phyloP scores from a whole-genome alignment of 2,113 vertebrate genomes.

The Anarrhichthys ocellatus region DNA sequence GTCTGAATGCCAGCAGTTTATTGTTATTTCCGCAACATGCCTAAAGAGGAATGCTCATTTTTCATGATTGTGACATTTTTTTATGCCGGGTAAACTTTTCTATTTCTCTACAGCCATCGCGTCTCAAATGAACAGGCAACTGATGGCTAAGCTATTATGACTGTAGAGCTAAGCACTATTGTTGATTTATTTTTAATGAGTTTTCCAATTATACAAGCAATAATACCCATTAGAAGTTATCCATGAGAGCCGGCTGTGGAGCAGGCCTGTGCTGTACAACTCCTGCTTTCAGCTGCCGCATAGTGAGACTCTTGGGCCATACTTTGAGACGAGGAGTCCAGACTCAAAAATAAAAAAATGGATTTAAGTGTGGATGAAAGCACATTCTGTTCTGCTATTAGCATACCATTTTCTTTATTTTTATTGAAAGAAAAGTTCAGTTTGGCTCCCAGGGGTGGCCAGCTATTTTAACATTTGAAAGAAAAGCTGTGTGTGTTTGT shows the following conservation, averaged over 20 bases:
- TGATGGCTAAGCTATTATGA: constrained; percentile 74
- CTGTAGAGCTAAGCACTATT: constrained; percentile 74
- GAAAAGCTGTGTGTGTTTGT: constrained; percentile 19
- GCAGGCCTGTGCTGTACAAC: constrained; percentile 12
- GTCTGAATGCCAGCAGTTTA: constrained; percentile 16
- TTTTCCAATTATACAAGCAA: constrained; percentile 80
- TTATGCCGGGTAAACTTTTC: constrained; percentile 13
- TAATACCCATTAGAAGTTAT: constrained; percentile 76
- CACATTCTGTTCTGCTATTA: constrained; percentile 1
- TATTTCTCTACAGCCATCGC: constrained; percentile 40
- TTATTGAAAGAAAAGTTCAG: constrained; percentile 15
- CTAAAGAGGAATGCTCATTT: constrained; percentile 16
- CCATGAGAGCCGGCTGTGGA: constrained; percentile 51
- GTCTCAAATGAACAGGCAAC: constrained; percentile 68
- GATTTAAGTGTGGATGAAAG: constrained; percentile 33
- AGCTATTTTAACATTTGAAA: constrained; percentile 33
- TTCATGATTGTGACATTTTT: constrained; percentile 26
- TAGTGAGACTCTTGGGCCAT: constrained; percentile 31
- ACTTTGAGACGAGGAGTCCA: background rate
- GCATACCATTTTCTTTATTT: background rate
- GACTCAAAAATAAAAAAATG: background rate
- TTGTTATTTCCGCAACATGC: constrained; percentile 27
- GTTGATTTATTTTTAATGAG: constrained; percentile 84
- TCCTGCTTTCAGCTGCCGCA: constrained; percentile 33
- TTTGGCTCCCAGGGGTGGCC: constrained; percentile 6